phyloP scores from a whole-genome alignment of 2,888 invertebrate genomes.

The Erebia aethiops region DNA sequence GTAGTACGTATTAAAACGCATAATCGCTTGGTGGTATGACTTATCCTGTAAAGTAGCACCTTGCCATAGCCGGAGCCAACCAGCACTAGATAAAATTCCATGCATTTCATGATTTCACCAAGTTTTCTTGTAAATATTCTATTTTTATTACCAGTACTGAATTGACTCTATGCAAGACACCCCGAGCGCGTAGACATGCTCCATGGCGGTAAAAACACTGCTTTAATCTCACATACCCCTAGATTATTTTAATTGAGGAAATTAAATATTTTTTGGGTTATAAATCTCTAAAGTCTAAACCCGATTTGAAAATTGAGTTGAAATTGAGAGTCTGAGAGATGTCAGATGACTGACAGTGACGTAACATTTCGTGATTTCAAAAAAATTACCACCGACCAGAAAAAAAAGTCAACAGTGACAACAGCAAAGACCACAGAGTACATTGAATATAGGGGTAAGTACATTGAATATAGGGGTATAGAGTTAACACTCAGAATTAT shows the following conservation, averaged over 20 bases:
- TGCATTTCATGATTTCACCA: constrained; percentile 7
- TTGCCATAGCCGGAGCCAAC: background rate
- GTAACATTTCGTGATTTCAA: too few species aligned
- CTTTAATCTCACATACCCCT: constrained; percentile 23
- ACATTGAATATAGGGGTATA: too few species aligned
- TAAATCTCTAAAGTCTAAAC: background rate
- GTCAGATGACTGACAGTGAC: background rate
- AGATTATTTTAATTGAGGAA: constrained; percentile 17
- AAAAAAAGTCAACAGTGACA: constrained; percentile 6
- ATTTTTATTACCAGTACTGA: constrained; percentile 59
- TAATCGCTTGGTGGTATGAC: too few species aligned
- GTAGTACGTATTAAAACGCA: too few species aligned
- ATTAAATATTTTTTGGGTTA: constrained; percentile 16
- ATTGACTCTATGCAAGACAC: constrained; percentile 60
- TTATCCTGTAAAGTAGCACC: too few species aligned
- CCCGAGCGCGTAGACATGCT: constrained; percentile 67
- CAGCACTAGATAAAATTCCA: constrained; percentile 11
- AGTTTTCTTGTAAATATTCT: constrained; percentile 40
- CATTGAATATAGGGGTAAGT: too few species aligned
- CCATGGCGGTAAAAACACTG: constrained; percentile 50
- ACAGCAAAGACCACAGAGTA: too few species aligned
- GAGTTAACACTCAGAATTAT: too few species aligned
- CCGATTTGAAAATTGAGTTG: constrained; percentile 5
- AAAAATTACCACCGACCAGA: too few species aligned
- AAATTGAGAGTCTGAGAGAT: too few species aligned